phyloP scores from a whole-genome alignment of 2,797 vertebrate genomes.

The Alca torda region DNA sequence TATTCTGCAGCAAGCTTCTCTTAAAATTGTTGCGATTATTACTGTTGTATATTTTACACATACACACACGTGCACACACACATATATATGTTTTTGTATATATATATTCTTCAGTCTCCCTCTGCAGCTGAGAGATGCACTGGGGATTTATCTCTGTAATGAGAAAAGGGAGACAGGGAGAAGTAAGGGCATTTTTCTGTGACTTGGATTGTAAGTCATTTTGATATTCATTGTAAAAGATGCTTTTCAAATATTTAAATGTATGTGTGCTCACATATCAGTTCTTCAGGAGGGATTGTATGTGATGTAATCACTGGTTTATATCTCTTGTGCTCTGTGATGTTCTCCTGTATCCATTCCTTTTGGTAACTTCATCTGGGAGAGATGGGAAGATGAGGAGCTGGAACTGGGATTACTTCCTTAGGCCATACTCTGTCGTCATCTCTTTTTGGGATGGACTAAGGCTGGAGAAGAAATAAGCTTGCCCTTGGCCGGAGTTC shows the following conservation, averaged over 20 bases:
- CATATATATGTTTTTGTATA: background rate
- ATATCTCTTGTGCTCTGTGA: conserved; percentile 32
- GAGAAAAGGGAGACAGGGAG: conserved; percentile 79
- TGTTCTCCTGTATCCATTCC: conserved; percentile 1
- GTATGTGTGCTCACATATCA: conserved; percentile 74
- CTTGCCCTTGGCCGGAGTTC: background rate
- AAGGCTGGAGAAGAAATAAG: background rate
- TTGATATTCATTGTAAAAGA: conserved; percentile 79
- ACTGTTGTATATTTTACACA: conserved; percentile 55
- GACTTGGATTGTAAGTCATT: conserved; percentile 76
- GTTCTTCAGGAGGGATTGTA: conserved; percentile 57
- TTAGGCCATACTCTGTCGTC: background rate
- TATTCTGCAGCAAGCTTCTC: conserved; percentile 31
- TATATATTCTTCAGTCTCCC: conserved; percentile 38
- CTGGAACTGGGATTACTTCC: background rate
- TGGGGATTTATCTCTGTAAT: conserved; percentile 79
- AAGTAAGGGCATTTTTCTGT: conserved; percentile 72
- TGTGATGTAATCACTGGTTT: conserved; percentile 42
- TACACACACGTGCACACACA: background rate
- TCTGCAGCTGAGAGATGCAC: conserved; percentile 57
- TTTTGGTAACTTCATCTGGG: conserved; percentile 15
- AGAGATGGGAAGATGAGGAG: conserved; percentile 1
- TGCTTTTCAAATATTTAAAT: conserved; percentile 82
- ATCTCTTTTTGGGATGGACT: background rate
- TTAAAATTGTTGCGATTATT: conserved; percentile 51